Evolutionary conservation across 1,140 invertebrate species (phyloP), one percentile per base, ranked within the genome.

Genomic region (Trachymyrmex cornetzi): DNA sequence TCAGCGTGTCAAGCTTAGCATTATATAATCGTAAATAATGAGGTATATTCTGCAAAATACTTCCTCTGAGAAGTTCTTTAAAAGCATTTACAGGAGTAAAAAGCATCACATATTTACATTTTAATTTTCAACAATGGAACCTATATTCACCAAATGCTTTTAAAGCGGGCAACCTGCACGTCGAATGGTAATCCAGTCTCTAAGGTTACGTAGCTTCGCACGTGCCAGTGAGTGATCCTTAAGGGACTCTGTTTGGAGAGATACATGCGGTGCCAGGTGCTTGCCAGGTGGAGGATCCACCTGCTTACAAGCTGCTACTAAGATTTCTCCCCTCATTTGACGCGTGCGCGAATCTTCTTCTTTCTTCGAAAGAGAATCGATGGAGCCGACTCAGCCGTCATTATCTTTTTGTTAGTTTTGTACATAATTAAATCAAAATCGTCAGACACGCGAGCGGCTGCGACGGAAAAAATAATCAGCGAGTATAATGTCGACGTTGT

Each of bases 251-350:
- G 64, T 77, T 84, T 44, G 9, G 91, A 85, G 77, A 89, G 79
- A 77, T 59, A 81, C 57, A 88, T 72, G 64, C 85, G 72, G 64
- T 82, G 91, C 91, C 94, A 95, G 94, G 88, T 95, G 94, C 92
- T 59, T 92, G 89, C 93, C 94, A 95, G 94, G 94, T 94, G 94
- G 89, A 59, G 85, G 81, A 93, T 91, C 92, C 94, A 95, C 94
- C 94, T 95, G 94, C 91, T 85, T 87, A 91, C 93, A 95, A 94
- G 92, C 94, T 94, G 94, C 92, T 72, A 44, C 22, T 57, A 86
- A 90, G 90, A 90, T 84, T 75, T 92, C 92, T 85, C 80, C 72
- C 85, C 86, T 82, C 48, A 66, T 88, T 90, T 88, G 91, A 89
- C 91, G 79, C 90, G 90, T 94, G 90, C 92, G 74, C 75, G 92